Percentiles rank a stretch among this genome's conserved stretches.
Conservation (phyloP, 2,113 vertebrate species). For the Orycteropus afer region DNA sequence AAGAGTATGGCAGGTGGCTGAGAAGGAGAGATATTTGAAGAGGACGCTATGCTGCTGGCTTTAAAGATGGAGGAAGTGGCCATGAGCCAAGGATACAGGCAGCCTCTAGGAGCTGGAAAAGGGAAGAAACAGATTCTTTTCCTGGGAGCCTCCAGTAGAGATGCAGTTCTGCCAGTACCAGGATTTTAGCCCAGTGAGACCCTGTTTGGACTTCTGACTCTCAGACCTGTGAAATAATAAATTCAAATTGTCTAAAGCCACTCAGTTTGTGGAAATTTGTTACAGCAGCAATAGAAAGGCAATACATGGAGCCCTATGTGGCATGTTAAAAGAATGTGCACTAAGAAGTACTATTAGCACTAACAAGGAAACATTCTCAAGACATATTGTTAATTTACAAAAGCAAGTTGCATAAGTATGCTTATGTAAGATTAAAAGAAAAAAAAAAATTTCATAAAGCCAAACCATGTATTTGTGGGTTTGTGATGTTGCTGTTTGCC, state of each 20-base stretch:
- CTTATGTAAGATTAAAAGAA: not conserved
- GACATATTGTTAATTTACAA: not conserved
- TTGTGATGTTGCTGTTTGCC: not conserved
- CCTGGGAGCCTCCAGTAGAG: not conserved
- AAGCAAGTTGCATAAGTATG: not conserved
- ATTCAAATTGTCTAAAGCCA: not conserved
- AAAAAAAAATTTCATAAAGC: not conserved
- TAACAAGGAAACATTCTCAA: not conserved
- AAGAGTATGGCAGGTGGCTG: not conserved
- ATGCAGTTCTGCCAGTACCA: not conserved
- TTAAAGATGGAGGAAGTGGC: not conserved
- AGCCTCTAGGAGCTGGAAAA: not conserved
- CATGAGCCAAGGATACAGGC: not conserved
- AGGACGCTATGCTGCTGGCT: not conserved
- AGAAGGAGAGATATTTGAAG: not conserved
- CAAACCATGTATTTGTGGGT: not conserved
- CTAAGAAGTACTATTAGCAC: not conserved
- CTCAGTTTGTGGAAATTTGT: not conserved
- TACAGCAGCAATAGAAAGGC: not conserved
- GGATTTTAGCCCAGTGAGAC: not conserved
- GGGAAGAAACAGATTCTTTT: not conserved
- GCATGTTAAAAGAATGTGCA: not conserved
- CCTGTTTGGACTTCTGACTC: not conserved
- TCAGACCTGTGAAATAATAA: too few relatives aligned
- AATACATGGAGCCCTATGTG: not conserved